Conservation (phyloP, 2,797 vertebrate species). For the Melanotaenia boesemani region DNA sequence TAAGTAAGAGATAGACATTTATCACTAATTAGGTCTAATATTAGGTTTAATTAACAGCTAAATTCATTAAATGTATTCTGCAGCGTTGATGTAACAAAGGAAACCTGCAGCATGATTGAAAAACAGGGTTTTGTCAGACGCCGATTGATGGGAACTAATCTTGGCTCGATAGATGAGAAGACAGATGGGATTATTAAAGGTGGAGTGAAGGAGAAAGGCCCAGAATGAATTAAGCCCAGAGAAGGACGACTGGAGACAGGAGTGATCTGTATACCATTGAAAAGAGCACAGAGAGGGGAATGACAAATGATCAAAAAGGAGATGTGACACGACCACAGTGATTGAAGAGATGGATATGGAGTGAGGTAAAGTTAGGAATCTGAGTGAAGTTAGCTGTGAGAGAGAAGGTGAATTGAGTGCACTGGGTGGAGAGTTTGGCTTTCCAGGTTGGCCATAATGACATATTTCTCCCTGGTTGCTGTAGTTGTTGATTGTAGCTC, state of each 20-base stretch:
- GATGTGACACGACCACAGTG: constrained; percentile 45
- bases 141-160: constrained; percentile 63
- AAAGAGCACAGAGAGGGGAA: constrained; percentile 56
- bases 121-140: constrained; percentile 51
- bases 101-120: constrained; percentile 18
- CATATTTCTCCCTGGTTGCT: constrained; percentile 12
- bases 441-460: constrained; percentile 15
- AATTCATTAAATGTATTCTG: not conserved
- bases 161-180: constrained; percentile 60
- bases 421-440: constrained; percentile 8
- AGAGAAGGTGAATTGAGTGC: constrained; percentile 24
- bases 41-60: not conserved
- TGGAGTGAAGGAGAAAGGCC: constrained; percentile 57
- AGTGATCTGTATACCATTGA: constrained; percentile 63
- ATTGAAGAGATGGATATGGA: constrained; percentile 52
- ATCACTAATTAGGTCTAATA: not conserved
- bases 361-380: constrained; percentile 43
- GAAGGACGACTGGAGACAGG: constrained; percentile 64
- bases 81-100: constrained; percentile 22
- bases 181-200: constrained; percentile 63
- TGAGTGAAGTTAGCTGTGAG: constrained; percentile 28
- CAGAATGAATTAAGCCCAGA: constrained; percentile 62
- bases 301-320: constrained; percentile 70
- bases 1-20: constrained; percentile 1
- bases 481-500: constrained; percentile 30